Evolutionary conservation across 1,140 invertebrate genomes (phyloP), one percentile per base, ranked within the genome.

Genomic region (Pogonognathellus flavescens): DNA sequence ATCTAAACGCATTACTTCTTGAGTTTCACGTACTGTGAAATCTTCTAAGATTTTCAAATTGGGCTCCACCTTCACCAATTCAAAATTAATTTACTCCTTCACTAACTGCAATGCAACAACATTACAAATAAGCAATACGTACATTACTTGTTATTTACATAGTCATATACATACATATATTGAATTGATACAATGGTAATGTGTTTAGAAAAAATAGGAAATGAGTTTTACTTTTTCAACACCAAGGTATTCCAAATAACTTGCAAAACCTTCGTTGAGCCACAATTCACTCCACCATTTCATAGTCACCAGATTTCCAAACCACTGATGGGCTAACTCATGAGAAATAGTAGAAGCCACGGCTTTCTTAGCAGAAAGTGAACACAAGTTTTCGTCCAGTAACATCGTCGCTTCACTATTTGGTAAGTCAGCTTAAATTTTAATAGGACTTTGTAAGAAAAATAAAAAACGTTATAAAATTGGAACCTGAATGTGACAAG

Each of bases 181-280:
- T n/a, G n/a, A n/a, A n/a, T n/a, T n/a, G n/a, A n/a, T n/a, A n/a
- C n/a, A n/a, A n/a, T n/a, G n/a, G n/a, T n/a, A n/a, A n/a, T n/a
- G n/a, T n/a, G n/a, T n/a, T n/a, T n/a, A n/a, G n/a, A n/a, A n/a
- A n/a, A n/a, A n/a, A n/a, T n/a, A n/a, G n/a, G n/a, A n/a, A n/a
- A n/a, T n/a, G n/a, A n/a, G n/a, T n/a, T n/a, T n/a, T 70, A 66
- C 59, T 16, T 70, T 55, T 53, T 72, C 66, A n/a, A 84, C 57
- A 3, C 88, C 88, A 50, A 88, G 84, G 55, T 89, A 89, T 49
- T 89, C 88, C 7, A 89, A 86, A 52, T 88, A 89, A 7, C 82
- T 84, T 0, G 96, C 96, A 89, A 97, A 97, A 1, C 96, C 96
- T 89, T 97, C 96, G 88, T 97, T 97, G 0, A 97, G 91, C 96